Percentiles rank a stretch among this genome's conserved stretches.
Evolutionary conservation across 2,797 vertebrate genomes (phyloP).

Genomic region (Tolypeutes matacus): DNA sequence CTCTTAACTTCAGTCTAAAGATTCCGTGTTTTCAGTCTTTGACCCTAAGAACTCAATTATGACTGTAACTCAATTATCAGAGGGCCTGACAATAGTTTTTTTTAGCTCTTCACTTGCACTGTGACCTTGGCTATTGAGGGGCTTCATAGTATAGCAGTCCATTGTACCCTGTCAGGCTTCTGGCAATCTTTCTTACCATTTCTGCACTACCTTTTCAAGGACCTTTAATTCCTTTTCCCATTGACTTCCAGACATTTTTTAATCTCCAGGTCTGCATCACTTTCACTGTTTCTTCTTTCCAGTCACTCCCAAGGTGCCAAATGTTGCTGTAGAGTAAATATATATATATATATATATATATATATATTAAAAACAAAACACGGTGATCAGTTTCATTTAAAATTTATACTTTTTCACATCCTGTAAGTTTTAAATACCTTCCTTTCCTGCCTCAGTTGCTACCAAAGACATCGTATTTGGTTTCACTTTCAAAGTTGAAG

Average conservation of each 20-base stretch:
- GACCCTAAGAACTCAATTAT: conserved; percentile 78
- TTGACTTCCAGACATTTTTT: conserved; percentile 38
- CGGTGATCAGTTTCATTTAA: background rate
- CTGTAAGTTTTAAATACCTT: background rate
- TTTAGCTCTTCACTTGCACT: conserved; percentile 47
- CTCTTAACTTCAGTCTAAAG: conserved; percentile 48
- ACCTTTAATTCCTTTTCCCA: conserved; percentile 43
- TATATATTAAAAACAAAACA: background rate
- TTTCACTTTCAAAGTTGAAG: background rate
- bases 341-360: too few relatives aligned
- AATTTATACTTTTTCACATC: background rate
- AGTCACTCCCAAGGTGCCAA: background rate
- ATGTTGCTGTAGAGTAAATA: background rate
- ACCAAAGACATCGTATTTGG: background rate
- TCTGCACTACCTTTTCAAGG: background rate
- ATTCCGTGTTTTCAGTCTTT: conserved; percentile 65
- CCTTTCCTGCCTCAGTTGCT: background rate
- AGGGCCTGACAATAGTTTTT: conserved; percentile 61
- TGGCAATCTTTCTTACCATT: background rate
- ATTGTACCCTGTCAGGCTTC: background rate
- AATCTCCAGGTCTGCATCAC: background rate
- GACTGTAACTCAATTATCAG: conserved; percentile 65
- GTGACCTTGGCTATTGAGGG: background rate
- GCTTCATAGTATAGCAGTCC: background rate
- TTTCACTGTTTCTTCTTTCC: conserved; percentile 44